These are phyloP conservation scores for Chrysaora quinquecirrha DNA, from an alignment of 30 jellyfish, hydroid and myxozoan species.

Conservation along the genomic window DNA sequence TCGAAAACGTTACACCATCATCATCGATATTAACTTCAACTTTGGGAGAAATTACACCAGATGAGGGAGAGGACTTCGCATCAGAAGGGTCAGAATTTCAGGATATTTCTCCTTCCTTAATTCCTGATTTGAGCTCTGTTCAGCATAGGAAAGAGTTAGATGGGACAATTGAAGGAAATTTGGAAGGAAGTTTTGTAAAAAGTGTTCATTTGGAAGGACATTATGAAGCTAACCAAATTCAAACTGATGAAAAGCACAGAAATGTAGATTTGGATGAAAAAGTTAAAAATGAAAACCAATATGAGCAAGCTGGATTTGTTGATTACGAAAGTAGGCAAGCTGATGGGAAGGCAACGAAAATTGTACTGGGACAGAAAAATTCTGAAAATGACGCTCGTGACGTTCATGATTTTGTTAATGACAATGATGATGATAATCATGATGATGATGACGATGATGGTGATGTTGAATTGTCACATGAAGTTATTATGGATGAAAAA, in stretches of 20 bases:
- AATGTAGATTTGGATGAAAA: too few species aligned
- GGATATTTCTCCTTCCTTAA: conserved; percentile 47
- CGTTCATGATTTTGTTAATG: background rate
- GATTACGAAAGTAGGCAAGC: too few species aligned
- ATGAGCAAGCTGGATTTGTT: too few species aligned
- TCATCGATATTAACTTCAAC: conserved; percentile 49
- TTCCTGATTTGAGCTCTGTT: conserved; percentile 55
- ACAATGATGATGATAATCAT: background rate
- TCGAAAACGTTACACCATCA: conserved; percentile 60
- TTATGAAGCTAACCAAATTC: background rate
- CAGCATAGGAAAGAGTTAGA: background rate
- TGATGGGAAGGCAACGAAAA: too few species aligned
- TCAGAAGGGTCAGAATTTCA: conserved; percentile 28
- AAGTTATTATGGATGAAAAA: background rate
- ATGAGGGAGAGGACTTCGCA: background rate
- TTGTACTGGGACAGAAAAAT: too few species aligned
- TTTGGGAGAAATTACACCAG: conserved; percentile 29
- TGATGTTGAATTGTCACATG: background rate
- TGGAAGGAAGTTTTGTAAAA: background rate
- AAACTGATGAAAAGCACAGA: background rate
- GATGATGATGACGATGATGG: background rate
- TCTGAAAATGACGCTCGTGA: too few species aligned
- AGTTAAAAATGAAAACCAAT: too few species aligned
- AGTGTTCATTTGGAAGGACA: too few species aligned
- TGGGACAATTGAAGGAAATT: background rate